A percentile compares a stretch with the other conserved stretches of the same genome.
Conservation (phyloP, 2,797 vertebrate species). For the Remorina albescens region DNA sequence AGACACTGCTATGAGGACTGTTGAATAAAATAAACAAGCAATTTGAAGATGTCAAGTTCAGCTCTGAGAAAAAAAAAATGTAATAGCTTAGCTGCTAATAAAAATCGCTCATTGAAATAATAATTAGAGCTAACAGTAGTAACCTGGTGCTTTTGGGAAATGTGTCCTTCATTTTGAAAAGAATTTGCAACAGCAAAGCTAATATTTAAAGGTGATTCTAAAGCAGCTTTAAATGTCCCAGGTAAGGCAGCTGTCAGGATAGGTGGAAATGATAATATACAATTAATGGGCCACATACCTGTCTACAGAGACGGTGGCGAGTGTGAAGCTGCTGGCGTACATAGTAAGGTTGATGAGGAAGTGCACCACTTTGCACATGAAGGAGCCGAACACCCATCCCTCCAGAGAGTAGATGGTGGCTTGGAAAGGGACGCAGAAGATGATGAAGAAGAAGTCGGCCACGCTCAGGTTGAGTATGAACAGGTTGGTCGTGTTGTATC, state of each 20-base stretch:
- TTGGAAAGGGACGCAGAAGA: slow-evolving; percentile 94
- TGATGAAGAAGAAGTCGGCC: slow-evolving; percentile 94
- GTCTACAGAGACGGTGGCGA: slow-evolving; percentile 91
- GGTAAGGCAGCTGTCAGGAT: not conserved
- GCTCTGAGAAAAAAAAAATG: too few relatives aligned
- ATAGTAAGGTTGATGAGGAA: slow-evolving; percentile 95
- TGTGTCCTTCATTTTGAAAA: not conserved
- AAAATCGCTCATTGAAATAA: not conserved
- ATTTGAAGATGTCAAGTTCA: not conserved
- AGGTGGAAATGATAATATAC: not conserved
- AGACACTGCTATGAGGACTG: not conserved
- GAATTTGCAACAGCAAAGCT: not conserved
- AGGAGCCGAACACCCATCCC: slow-evolving; percentile 92
- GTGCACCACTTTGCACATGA: slow-evolving; percentile 93
- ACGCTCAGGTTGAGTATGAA: slow-evolving; percentile 94
- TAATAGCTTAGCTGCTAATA: too few relatives aligned
- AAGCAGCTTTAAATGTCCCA: slow-evolving; percentile 9
- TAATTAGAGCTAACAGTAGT: not conserved
- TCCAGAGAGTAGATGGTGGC: slow-evolving; percentile 93
- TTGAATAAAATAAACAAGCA: not conserved
- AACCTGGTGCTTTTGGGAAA: not conserved
- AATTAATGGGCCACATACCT: slow-evolving; percentile 75
- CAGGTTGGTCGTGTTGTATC: slow-evolving; percentile 91
- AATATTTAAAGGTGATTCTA: too few relatives aligned
- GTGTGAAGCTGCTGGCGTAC: slow-evolving; percentile 94